Conservation (phyloP, 64 coral and sea anemone genomes). For the Trachythela sp. region DNA sequence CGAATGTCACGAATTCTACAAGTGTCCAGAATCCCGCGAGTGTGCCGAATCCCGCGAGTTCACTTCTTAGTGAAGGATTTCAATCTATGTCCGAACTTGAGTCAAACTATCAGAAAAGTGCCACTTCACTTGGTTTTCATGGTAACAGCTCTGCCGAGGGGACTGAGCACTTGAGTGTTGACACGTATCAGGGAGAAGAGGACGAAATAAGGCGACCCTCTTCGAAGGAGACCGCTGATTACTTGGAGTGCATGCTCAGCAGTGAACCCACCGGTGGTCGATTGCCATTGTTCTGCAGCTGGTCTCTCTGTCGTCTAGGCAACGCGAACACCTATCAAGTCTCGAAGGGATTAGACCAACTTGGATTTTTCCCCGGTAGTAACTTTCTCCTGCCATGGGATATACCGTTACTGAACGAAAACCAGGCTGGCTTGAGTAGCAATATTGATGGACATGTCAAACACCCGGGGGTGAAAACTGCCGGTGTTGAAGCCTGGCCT, state of each 20-base stretch:
- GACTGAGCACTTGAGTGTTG: constrained; percentile 64
- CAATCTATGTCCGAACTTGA: not conserved
- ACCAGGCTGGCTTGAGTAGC: constrained; percentile 67
- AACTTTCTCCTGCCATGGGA: constrained; percentile 94
- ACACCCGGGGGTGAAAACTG: constrained; percentile 72
- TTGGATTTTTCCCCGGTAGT: constrained; percentile 95
- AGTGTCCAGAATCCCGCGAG: not conserved
- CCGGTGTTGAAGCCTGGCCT: constrained; percentile 79
- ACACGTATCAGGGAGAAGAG: constrained; percentile 21
- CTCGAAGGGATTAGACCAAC: constrained; percentile 83
- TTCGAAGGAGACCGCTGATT: constrained; percentile 23
- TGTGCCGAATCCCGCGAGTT: not conserved
- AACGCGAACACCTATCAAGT: constrained; percentile 64
- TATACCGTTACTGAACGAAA: constrained; percentile 78
- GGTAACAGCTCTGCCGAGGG: constrained; percentile 46
- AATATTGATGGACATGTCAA: constrained; percentile 88
- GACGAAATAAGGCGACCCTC: not conserved
- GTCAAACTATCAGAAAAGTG: constrained; percentile 61
- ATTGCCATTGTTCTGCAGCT: constrained; percentile 77
- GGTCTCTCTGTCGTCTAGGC: constrained; percentile 85
- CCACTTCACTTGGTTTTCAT: constrained; percentile 60
- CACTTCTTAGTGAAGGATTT: not conserved
- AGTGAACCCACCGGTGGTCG: constrained; percentile 61
- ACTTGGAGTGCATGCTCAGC: constrained; percentile 80
- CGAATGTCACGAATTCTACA: not conserved